phyloP scores from a whole-genome alignment of 2,888 invertebrate genomes.

The Acleris emargana region DNA sequence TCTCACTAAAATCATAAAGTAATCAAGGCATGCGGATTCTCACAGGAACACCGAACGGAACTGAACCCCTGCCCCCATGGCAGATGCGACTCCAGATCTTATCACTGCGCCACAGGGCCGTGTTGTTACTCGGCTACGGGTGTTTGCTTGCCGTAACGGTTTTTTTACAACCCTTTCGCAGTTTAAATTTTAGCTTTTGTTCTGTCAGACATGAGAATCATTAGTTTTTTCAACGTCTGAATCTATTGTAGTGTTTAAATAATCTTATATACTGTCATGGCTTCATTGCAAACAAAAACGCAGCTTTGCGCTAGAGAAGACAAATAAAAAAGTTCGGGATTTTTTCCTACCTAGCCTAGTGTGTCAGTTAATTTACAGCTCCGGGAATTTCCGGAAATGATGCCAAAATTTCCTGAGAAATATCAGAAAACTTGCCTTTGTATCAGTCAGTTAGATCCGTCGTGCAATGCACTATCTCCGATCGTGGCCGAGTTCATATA shows the following conservation, averaged over 20 bases:
- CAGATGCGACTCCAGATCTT: conserved; percentile 80
- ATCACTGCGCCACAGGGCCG: conserved; percentile 73
- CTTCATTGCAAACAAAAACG: background rate
- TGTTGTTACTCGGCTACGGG: conserved; percentile 65
- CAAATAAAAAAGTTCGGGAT: too few relatives aligned
- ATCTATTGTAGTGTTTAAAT: conserved; percentile 2
- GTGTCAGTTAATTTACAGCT: too few relatives aligned
- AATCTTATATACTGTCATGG: background rate
- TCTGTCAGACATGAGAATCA: conserved; percentile 22
- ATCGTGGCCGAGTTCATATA: too few relatives aligned
- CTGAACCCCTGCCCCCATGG: conserved; percentile 64
- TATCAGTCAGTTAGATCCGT: too few relatives aligned
- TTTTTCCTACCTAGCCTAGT: too few relatives aligned
- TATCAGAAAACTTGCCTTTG: too few relatives aligned
- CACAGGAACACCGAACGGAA: conserved; percentile 74
- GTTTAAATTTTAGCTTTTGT: conserved; percentile 34
- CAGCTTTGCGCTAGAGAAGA: too few relatives aligned
- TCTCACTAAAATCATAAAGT: conserved; percentile 72
- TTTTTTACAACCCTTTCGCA: conserved; percentile 55
- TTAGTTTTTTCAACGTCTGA: conserved; percentile 10
- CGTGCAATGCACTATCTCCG: too few relatives aligned
- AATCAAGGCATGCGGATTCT: conserved; percentile 66
- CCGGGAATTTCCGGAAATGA: too few relatives aligned
- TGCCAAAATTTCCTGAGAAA: too few relatives aligned
- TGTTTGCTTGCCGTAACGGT: conserved; percentile 76